Conservation (phyloP, 2,888 invertebrate genomes). For the Epistrophe eligans region DNA sequence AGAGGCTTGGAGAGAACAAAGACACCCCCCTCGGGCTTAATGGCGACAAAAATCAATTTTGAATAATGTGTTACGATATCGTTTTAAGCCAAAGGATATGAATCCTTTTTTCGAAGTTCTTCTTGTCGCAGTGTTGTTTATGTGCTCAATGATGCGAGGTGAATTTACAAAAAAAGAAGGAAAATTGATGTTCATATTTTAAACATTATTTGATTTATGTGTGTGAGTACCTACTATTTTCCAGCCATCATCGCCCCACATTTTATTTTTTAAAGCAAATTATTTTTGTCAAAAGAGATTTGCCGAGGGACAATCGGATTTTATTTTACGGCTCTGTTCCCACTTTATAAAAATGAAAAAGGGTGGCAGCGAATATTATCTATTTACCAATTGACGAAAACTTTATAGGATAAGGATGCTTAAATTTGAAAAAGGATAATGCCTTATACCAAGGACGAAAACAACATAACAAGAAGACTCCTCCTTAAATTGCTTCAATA, state of each 20-base stretch:
- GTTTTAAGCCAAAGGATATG: conserved; percentile 39
- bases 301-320: conserved; percentile 18
- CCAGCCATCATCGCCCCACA: not conserved
- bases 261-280: conserved; percentile 25
- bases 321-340: not conserved
- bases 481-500: not conserved
- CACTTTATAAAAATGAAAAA: not conserved
- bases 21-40: conserved; percentile 9
- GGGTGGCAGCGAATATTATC: not conserved
- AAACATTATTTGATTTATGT: conserved; percentile 59
- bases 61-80: conserved; percentile 56
- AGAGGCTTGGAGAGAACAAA: conserved; percentile 54
- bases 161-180: conserved; percentile 27
- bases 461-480: not conserved
- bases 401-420: not conserved
- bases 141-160: conserved; percentile 48
- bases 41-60: conserved; percentile 64
- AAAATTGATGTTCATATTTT: conserved; percentile 60
- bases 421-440: not conserved
- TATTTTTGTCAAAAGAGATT: conserved; percentile 10
- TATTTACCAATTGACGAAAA: not conserved
- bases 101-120: conserved; percentile 49
- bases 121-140: conserved; percentile 16
- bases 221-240: not conserved
- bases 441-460: not conserved